Base-by-base conservation (phyloP, 1,140 invertebrate genomes). In the Pissodes strobi region DNA sequence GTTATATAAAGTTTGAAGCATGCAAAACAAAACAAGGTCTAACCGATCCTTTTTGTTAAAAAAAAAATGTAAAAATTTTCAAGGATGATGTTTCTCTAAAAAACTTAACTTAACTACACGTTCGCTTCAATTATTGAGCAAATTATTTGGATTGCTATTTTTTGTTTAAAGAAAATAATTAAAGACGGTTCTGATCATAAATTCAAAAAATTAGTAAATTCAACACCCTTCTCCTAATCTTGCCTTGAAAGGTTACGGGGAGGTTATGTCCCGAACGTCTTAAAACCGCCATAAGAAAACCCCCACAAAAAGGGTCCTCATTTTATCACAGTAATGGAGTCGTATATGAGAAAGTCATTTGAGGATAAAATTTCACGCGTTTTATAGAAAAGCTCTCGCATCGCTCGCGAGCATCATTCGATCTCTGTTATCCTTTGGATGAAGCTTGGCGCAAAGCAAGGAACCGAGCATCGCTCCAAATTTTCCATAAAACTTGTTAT, bases 291-390 rank as follows among this genome's bases (percentile, higher is more conserved):
- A 2, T 30, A 39, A 13, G 15, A 38, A 55, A 2, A 48, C 19
- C 12, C 52, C 10, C 34, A 38, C 23, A 55, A 25, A 55, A 22
- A 38, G 2, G n/a, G n/a, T n/a, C n/a, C n/a, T n/a, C n/a, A 10
- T 17, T 8, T 55, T 37, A 39, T 55, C 8, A 57, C 38, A 23
- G 53, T 43, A 57, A 57, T 45, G 53, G 53, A 51, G 4, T 23
- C 48, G 13, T 51, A 18, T 45, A 45, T 15, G 23, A 51, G 12
- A 25, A 51, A 57, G 53, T 45, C 53, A 45, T 12, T 27, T 57
- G 21, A 19, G 53, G 38, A 57, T 57, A 43, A 57, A 19, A 30
- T 27, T 30, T 51, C 27, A 51, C 12, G 4, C 10, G 15, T 6
- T 13, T 51, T 15, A 13, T 6, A 27, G 27, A 51, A 30, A 25